Base-by-base conservation (phyloP, 2,888 invertebrate genomes). In the Ennomos quercinarius region DNA sequence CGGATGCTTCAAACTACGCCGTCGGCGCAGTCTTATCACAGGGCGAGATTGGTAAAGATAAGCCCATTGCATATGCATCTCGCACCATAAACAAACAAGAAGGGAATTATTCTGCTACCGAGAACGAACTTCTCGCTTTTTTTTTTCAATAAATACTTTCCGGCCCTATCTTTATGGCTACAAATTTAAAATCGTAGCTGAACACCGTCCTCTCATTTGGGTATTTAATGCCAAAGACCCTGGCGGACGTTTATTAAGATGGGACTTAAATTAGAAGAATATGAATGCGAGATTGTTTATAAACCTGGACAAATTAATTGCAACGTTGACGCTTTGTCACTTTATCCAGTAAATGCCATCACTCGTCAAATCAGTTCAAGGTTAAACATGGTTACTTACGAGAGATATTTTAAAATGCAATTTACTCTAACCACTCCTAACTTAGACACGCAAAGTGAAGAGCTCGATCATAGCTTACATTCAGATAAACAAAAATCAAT, bases 111-210 rank as follows among this genome's bases (percentile, higher is more conserved):
- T 43, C 27, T 34, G 51, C 46, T 42, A 38, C 44, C 6, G 44
- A 44, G 11, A 44, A 44, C n/a, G 44, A 44, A 44, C 34, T 34
- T 5, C 10, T 44, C 10, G 44, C 44, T 34, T n/a, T 47, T 8
- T 47, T 17, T 47, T 47, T 17, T 39, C 13, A 9, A 12, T 17
- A 12, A 48, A 48, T 12, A 46, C 50, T 0, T 45, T 17, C 46
- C 11, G 35, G 1, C 36, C 12, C 11, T 11, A 13, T 40, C 46
- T 48, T 10, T 10, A 27, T 54, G n/a, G 9, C 13, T 42, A 40
- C 45, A 46, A 48, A 62, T 35, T 45, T 50, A 52, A 35, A 49
- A 52, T 55, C 48, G 47, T 58, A 59, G n/a, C 42, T 10, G 36
- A 46, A 1, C n/a, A 44, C 27, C 27, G 27, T 27, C 27, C 27